Evolutionary conservation across 2,888 invertebrate genomes (phyloP), one percentile per base, ranked within the genome.

Genomic region (Drosophila merina): DNA sequence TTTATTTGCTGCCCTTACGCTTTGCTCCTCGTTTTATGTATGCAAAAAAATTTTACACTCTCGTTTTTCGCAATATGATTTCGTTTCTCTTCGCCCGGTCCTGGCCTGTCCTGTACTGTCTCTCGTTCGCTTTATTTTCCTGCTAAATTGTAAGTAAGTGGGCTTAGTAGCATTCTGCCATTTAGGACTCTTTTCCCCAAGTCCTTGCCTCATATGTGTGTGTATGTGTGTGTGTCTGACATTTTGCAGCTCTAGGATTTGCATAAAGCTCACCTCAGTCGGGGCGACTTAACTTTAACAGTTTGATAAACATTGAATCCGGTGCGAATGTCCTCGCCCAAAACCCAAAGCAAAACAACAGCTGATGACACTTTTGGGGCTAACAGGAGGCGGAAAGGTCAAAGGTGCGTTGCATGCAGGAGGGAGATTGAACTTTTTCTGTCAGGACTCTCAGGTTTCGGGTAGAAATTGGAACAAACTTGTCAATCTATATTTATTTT

Each of bases 81-180:
- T 66, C 57, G 68, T 72, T 64, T 52, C 72, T 69, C 73, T 64
- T 52, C 72, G 67, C 79, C 14, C 14, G 14, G 14, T 14, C 14
- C 14, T 14, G 14, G 14, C 14, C 14, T 20, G 20, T 20, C 20
- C 20, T 20, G 20, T 20, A 20, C 20, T 77, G 59, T 64, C 57
- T 31, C 47, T 54, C 62, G 42, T 38, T 57, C 59, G 54, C 44
- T 52, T 62, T 69, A 31, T 76, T 66, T 72, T 47, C 54, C 70
- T 69, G 79, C 75, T 82, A 85, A 87, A 85, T 81, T 79, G 83
- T 79, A 88, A 86, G 85, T 86, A 88, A 88, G 88, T 87, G 81
- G 83, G 85, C 81, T 87, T 81, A 83, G 86, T 83, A 78, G 75
- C 83, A 82, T 80, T 87, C 86, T 58, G 79, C 79, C 79, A 71